Conservation (phyloP, 2,797 vertebrate species). For the Sebastes miniatus region DNA sequence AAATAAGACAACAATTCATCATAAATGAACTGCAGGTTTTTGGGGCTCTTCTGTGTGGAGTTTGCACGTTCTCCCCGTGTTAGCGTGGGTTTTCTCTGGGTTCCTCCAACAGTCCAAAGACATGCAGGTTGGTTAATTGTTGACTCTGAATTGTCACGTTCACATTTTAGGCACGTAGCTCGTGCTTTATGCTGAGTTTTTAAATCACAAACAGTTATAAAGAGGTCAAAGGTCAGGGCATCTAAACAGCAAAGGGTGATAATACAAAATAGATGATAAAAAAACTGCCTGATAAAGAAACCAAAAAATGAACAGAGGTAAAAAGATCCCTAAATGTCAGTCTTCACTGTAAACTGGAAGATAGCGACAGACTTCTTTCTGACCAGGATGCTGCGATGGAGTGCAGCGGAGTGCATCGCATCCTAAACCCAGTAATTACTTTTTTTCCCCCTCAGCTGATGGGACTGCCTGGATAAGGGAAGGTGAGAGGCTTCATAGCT, state of each 20-base stretch:
- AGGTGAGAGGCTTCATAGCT: constrained; percentile 31
- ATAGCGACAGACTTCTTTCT: constrained; percentile 3
- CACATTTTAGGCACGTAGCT: background rate
- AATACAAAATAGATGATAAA: constrained; percentile 8
- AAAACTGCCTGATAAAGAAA: constrained; percentile 4
- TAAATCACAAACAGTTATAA: background rate
- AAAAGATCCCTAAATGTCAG: constrained; percentile 36
- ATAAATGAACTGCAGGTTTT: background rate
- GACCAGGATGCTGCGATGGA: constrained; percentile 14
- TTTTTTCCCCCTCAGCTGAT: constrained; percentile 15
- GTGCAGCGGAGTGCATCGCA: constrained; percentile 42
- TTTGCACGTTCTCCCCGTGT: too few species aligned
- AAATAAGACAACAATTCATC: background rate
- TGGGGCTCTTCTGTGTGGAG: too few species aligned
- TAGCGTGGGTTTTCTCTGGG: too few species aligned
- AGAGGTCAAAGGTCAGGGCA: background rate
- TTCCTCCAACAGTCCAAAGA: too few species aligned
- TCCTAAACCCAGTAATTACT: constrained; percentile 53
- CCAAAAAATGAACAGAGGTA: constrained; percentile 4
- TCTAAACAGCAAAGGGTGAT: background rate
- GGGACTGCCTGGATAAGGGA: constrained; percentile 34
- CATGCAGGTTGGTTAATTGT: too few species aligned
- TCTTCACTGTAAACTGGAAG: constrained; percentile 23
- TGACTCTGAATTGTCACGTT: background rate
- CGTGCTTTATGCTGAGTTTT: background rate